Conservation (phyloP, 2,113 vertebrate species). For the Peromyscus polionotus region DNA sequence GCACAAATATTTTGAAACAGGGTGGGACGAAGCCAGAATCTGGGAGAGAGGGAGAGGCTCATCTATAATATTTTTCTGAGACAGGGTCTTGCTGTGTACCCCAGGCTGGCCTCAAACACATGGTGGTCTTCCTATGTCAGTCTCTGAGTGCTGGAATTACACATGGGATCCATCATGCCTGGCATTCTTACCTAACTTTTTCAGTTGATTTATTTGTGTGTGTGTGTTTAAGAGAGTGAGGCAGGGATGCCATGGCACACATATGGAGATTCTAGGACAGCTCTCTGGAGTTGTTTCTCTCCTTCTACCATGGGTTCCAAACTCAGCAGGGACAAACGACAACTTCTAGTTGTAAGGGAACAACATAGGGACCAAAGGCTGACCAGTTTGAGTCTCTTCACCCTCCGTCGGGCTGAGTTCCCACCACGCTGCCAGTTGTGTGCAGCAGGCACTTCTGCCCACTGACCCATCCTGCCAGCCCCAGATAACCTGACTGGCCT, state of each 20-base stretch:
- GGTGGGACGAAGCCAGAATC: not conserved
- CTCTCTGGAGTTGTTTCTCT: not conserved
- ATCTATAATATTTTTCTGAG: not conserved
- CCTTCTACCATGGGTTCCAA: not conserved
- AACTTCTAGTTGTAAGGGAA: not conserved
- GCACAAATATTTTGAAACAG: too few relatives aligned
- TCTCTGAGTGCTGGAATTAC: not conserved
- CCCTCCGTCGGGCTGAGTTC: not conserved
- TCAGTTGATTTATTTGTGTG: not conserved
- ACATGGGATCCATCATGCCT: not conserved
- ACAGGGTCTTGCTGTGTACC: not conserved
- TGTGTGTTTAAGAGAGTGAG: not conserved
- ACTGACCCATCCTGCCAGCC: not conserved
- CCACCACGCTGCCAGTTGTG: not conserved
- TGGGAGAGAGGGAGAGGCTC: not conserved
- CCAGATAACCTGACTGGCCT: not conserved
- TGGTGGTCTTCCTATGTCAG: not conserved
- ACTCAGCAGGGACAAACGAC: not conserved
- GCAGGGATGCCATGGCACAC: not conserved
- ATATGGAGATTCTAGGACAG: not conserved
- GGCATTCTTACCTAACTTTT: not conserved
- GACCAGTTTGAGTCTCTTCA: not conserved
- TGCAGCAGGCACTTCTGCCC: not conserved
- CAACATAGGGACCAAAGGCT: not conserved
- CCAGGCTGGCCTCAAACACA: not conserved